These are phyloP conservation scores for Ctenomys sociabilis DNA, from an alignment of 2,113 vertebrate species.

Conservation along the genomic window DNA sequence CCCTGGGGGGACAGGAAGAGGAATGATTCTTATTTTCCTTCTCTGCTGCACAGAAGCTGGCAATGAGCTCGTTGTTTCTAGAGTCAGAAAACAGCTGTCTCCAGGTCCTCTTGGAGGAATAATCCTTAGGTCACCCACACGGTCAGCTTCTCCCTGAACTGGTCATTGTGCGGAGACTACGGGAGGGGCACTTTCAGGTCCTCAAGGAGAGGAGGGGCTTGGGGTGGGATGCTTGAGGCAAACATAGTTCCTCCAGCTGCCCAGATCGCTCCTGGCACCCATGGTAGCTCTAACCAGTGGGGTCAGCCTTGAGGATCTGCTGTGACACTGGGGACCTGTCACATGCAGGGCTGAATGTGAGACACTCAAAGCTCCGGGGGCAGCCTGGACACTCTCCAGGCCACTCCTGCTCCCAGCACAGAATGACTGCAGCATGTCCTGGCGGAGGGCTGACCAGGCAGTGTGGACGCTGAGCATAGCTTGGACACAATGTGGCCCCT, in stretches of 20 bases:
- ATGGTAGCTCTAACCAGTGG: not conserved
- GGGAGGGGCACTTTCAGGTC: not conserved
- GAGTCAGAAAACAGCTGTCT: not conserved
- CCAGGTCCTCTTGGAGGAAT: not conserved
- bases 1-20: not conserved
- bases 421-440: not conserved
- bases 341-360: not conserved
- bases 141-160: not conserved
- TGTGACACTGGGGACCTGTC: not conserved
- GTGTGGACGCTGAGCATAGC: not conserved
- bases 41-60: not conserved
- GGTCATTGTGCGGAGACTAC: not conserved
- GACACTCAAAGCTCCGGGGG: not conserved
- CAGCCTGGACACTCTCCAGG: not conserved
- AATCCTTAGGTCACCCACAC: not conserved
- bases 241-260: not conserved
- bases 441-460: not conserved
- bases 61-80: fast-evolving
- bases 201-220: too few relatives aligned
- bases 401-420: not conserved
- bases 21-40: not conserved
- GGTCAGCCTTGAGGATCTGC: not conserved
- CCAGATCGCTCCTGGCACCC: not conserved
- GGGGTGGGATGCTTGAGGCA: not conserved
- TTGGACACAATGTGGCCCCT: not conserved